A percentile compares a stretch with the other conserved stretches of the same genome.
Conservation (phyloP, 2,888 invertebrate genomes). For the Creontiades dilutus region DNA sequence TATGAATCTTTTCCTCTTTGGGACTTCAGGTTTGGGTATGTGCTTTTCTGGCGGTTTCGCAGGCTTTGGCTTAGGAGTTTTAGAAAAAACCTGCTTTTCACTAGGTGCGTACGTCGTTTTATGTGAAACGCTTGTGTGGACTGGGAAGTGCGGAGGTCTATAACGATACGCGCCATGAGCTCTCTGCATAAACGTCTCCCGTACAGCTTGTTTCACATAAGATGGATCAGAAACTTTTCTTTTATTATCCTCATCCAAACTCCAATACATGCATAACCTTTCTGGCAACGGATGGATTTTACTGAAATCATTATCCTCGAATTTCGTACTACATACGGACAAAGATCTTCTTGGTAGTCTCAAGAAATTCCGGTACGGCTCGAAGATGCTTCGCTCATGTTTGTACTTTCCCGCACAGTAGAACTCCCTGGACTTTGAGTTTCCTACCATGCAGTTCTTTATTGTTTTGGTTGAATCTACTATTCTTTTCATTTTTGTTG, state of each 20-base stretch:
- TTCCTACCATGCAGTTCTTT: not conserved
- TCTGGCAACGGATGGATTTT: constrained; percentile 18
- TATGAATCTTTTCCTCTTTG: constrained; percentile 35
- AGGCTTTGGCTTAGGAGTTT: not conserved
- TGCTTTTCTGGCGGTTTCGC: not conserved
- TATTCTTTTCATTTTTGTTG: constrained; percentile 48
- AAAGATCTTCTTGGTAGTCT: not conserved
- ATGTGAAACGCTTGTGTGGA: constrained; percentile 11
- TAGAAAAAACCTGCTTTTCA: not conserved
- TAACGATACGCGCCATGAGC: constrained; percentile 56
- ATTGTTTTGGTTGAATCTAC: constrained; percentile 45
- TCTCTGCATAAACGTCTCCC: constrained; percentile 65
- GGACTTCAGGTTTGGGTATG: constrained; percentile 24
- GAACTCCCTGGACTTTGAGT: constrained; percentile 19
- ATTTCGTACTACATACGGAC: not conserved
- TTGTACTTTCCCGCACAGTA: not conserved
- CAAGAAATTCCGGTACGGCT: not conserved
- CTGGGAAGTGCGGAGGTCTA: constrained; percentile 15
- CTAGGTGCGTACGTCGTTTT: constrained; percentile 5
- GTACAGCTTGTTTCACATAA: constrained; percentile 60
- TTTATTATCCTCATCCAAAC: constrained; percentile 56
- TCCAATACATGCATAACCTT: constrained; percentile 44
- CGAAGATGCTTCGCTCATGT: not conserved
- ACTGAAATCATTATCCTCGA: not conserved
- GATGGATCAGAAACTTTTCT: constrained; percentile 49